Conservation (phyloP, 92 coral and sea anemone genomes). For the Muricea muricata region DNA sequence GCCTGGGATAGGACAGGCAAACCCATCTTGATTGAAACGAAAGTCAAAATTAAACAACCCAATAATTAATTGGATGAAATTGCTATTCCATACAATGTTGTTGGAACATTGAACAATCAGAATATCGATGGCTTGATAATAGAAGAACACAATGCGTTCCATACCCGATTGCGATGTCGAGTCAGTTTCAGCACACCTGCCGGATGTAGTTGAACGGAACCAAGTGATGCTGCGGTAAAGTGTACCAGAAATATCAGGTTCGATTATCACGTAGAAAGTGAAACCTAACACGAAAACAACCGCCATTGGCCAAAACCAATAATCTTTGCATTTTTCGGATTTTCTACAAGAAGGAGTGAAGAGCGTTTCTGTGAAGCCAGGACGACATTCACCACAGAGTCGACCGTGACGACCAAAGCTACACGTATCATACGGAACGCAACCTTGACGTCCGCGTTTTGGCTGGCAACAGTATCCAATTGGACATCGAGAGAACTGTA, state of each 20-base stretch:
- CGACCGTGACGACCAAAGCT: constrained; percentile 36
- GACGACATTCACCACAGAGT: constrained; percentile 49
- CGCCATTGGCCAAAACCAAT: constrained; percentile 62
- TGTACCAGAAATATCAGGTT: neutral
- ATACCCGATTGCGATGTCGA: neutral
- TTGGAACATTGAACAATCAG: neutral
- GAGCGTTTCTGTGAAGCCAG: constrained; percentile 43
- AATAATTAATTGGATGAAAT: constrained; percentile 16
- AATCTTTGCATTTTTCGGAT: constrained; percentile 43
- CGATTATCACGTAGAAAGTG: constrained; percentile 28
- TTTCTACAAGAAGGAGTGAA: constrained; percentile 45
- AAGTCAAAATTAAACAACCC: constrained; percentile 58
- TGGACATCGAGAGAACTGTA: constrained; percentile 47
- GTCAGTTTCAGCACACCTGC: neutral
- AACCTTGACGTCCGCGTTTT: neutral
- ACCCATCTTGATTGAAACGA: constrained; percentile 20
- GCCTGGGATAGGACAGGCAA: constrained; percentile 79
- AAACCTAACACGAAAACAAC: constrained; percentile 35
- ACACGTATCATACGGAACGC: constrained; percentile 44
- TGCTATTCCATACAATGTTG: constrained; percentile 1
- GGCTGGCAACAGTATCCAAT: constrained; percentile 49
- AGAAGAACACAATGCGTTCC: constrained; percentile 31
- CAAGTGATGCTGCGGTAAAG: constrained; percentile 16
- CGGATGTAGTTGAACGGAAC: neutral
- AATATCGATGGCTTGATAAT: constrained; percentile 24